A percentile compares a stretch with the other conserved stretches of the same genome.
These are phyloP conservation scores for Bos taurus DNA, from an alignment of 2,113 vertebrate species.

Conservation along the genomic window ARS-UCD2.0 NC_037350.1:45424001-45424500, in stretches of 20 bases:
- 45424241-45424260: not conserved
- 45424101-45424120: accelerated
- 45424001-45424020: not conserved
- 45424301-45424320: not conserved
- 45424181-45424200: not conserved
- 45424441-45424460: not conserved
- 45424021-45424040: not conserved
- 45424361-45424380: not conserved
- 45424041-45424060: not conserved
- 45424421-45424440: not conserved
- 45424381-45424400: not conserved
- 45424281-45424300: not conserved
- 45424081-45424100: not conserved
- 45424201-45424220: not conserved
- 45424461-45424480: not conserved
- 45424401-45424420: not conserved
- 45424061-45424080: not conserved
- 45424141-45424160: not conserved
- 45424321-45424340: not conserved
- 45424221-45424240: too few species aligned
- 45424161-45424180: not conserved
- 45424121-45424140: not conserved
- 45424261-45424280: not conserved
- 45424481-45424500: not conserved
- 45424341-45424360: not conserved